These are phyloP conservation scores for Musca vetustissima DNA, from an alignment of 1,140 invertebrate genomes.

Conservation along the genomic window DNA sequence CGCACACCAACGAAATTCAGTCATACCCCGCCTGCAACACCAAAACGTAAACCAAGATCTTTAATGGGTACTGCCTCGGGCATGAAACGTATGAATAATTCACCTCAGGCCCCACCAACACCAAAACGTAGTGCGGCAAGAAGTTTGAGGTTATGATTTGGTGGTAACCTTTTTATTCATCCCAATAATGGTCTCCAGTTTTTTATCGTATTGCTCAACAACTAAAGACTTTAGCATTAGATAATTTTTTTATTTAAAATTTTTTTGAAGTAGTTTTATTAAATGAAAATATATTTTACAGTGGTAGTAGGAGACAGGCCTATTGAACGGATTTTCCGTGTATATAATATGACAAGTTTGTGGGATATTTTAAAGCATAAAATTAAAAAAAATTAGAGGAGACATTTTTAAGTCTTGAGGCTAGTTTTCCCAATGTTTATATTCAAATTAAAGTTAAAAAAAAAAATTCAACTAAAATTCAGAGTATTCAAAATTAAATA, in stretches of 20 bases:
- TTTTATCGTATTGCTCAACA: neutral
- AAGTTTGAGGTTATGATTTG: slow-evolving; percentile 28
- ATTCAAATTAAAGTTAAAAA: too few species aligned
- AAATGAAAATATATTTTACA: neutral
- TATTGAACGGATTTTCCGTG: too few species aligned
- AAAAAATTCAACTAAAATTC: too few species aligned
- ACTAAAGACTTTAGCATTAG: neutral
- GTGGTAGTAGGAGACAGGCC: too few species aligned
- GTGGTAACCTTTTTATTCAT: slow-evolving; percentile 1
- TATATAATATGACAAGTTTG: neutral
- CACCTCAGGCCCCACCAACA: slow-evolving; percentile 8
- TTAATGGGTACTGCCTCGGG: neutral
- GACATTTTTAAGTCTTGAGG: too few species aligned
- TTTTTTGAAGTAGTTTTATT: neutral
- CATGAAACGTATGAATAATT: slow-evolving; percentile 11
- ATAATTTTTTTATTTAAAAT: too few species aligned
- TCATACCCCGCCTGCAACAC: slow-evolving; percentile 27
- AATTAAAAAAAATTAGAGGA: too few species aligned
- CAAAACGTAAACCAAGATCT: slow-evolving; percentile 24
- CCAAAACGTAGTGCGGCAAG: slow-evolving; percentile 27
- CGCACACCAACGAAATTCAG: slow-evolving; percentile 27
- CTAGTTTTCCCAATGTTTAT: too few species aligned
- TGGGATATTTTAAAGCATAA: too few species aligned
- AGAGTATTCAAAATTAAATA: too few species aligned
- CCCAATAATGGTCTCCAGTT: neutral